phyloP scores from a whole-genome alignment of 2,888 invertebrate genomes.

The Tipula helvola region DNA sequence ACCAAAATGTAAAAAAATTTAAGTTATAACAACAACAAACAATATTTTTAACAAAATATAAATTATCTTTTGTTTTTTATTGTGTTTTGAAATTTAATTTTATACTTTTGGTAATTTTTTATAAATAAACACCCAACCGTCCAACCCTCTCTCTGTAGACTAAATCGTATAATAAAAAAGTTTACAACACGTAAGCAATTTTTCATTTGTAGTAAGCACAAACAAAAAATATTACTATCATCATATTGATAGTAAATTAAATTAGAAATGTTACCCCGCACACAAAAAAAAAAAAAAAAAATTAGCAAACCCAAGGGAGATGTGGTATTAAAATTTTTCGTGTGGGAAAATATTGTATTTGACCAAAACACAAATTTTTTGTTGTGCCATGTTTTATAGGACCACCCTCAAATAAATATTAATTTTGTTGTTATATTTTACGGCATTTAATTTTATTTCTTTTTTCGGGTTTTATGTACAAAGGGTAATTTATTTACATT shows the following conservation, averaged over 20 bases:
- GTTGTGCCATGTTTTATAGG: background rate
- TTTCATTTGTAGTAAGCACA: background rate
- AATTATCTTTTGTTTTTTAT: background rate
- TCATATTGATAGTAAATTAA: background rate
- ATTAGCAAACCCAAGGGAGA: background rate
- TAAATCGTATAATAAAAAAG: background rate
- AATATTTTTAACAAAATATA: background rate
- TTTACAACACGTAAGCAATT: background rate
- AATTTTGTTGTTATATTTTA: background rate
- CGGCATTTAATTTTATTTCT: background rate
- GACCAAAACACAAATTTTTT: background rate
- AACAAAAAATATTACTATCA: background rate
- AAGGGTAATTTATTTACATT: background rate
- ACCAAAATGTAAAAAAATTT: background rate
- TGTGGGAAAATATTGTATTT: background rate
- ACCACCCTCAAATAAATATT: background rate
- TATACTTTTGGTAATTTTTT: background rate
- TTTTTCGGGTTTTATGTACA: background rate
- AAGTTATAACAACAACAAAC: background rate
- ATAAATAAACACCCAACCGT: background rate
- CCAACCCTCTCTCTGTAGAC: background rate
- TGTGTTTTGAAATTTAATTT: background rate
- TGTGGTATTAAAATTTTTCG: background rate
- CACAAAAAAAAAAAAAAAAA: background rate
- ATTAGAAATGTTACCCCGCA: background rate